Evolutionary conservation across 2,797 vertebrate species (phyloP).

Genomic region (Toxotes lorentzi): DNA sequence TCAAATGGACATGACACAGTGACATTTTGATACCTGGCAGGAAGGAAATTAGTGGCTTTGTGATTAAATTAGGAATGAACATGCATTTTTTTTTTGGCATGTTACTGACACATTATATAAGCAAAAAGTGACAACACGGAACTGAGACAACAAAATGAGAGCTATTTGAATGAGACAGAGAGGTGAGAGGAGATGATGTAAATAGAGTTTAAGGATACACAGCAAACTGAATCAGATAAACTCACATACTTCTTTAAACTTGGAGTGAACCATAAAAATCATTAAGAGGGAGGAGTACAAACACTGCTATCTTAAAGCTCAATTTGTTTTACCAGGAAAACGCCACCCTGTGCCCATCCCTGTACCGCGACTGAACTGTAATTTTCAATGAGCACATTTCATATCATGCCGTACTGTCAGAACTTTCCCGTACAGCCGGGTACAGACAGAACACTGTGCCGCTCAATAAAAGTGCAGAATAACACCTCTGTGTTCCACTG

Average conservation of each 20-base stretch:
- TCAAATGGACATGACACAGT: background rate
- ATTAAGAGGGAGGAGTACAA: slow-evolving; percentile 6
- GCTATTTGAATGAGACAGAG: background rate
- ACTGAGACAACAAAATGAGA: background rate
- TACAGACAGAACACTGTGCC: slow-evolving; percentile 56
- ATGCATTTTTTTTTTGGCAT: background rate
- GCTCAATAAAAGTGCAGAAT: slow-evolving; percentile 57
- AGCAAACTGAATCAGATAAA: background rate
- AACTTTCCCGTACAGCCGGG: slow-evolving; percentile 43
- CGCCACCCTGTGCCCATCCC: background rate
- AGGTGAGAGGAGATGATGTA: background rate
- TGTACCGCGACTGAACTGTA: slow-evolving; percentile 11
- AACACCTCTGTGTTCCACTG: slow-evolving; percentile 63
- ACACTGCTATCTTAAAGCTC: background rate
- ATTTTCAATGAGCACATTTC: slow-evolving; percentile 44
- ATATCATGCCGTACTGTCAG: slow-evolving; percentile 29
- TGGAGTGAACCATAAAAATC: background rate
- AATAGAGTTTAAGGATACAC: background rate
- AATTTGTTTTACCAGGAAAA: slow-evolving; percentile 25
- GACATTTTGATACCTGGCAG: background rate
- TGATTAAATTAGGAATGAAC: background rate
- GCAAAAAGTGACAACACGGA: background rate
- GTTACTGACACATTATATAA: background rate
- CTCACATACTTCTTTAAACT: background rate
- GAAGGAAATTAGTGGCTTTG: background rate